These are phyloP conservation scores for Pasiphila rectangulata DNA, from an alignment of 2,888 invertebrate species.

Conservation along the genomic window DNA sequence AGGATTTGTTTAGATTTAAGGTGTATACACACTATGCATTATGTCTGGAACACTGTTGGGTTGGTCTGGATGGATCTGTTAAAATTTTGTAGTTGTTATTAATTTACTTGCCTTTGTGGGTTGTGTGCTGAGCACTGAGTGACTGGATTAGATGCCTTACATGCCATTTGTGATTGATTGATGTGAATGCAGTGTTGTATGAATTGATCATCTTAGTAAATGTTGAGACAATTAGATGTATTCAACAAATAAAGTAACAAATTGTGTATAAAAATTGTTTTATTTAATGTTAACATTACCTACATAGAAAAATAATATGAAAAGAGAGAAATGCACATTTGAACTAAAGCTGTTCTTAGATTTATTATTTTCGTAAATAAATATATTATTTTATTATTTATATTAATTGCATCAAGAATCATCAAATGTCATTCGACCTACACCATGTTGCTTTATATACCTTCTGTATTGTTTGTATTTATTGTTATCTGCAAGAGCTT, in stretches of 20 bases:
- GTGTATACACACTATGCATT: background rate
- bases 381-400: slow-evolving; percentile 13
- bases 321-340: slow-evolving; percentile 17
- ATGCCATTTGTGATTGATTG: slow-evolving; percentile 68
- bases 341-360: slow-evolving; percentile 16
- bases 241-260: slow-evolving; percentile 70
- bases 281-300: slow-evolving; percentile 47
- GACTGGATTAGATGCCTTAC: slow-evolving; percentile 60
- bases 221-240: slow-evolving; percentile 66
- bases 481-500: slow-evolving; percentile 91
- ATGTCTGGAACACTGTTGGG: too few species aligned
- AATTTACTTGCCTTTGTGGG: slow-evolving; percentile 32
- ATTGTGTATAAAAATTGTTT: slow-evolving; percentile 65
- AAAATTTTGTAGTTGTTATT: slow-evolving; percentile 11
- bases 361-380: slow-evolving; percentile 26
- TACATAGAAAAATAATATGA: slow-evolving; percentile 14
- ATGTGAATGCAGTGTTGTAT: slow-evolving; percentile 59
- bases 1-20: slow-evolving; percentile 10
- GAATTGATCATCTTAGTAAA: slow-evolving; percentile 63
- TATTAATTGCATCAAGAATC: slow-evolving; percentile 79
- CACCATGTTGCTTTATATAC: slow-evolving; percentile 94
- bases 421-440: slow-evolving; percentile 94
- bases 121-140: slow-evolving; percentile 33
- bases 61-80: background rate
- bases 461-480: slow-evolving; percentile 93